Percentiles rank a stretch among this genome's conserved stretches.
Conservation (phyloP, 2,113 vertebrate genomes). For the Pangasianodon gigas region DNA sequence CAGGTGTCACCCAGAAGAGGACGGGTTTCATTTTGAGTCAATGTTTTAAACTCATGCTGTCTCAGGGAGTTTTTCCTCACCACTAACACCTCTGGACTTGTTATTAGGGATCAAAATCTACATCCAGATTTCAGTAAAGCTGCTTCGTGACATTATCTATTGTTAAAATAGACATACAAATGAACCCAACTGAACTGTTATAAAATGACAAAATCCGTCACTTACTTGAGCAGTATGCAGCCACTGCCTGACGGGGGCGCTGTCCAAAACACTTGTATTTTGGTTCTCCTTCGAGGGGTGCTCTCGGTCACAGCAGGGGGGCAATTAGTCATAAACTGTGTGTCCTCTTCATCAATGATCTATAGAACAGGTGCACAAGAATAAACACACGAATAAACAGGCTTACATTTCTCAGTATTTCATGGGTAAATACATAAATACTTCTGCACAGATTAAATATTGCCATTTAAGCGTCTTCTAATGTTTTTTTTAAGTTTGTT, state of each 20-base stretch:
- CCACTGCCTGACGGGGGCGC: conserved; percentile 87
- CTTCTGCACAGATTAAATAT: not conserved
- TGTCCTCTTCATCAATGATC: conserved; percentile 98
- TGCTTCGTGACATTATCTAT: too few relatives aligned
- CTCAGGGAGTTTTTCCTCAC: too few relatives aligned
- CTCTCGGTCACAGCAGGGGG: conserved; percentile 94
- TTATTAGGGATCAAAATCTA: too few relatives aligned
- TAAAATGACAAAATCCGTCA: conserved; percentile 25
- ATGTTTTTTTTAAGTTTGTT: not conserved
- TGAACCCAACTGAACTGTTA: not conserved
- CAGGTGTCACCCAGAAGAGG: too few relatives aligned
- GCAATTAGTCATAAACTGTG: conserved; percentile 97
- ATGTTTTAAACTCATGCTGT: too few relatives aligned
- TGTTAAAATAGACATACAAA: too few relatives aligned
- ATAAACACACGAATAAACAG: not conserved
- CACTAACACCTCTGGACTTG: too few relatives aligned
- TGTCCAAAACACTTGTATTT: conserved; percentile 95
- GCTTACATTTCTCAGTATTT: too few relatives aligned
- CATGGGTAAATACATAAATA: too few relatives aligned
- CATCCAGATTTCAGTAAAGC: too few relatives aligned
- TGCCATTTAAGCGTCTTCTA: not conserved
- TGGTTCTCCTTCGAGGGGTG: conserved; percentile 88
- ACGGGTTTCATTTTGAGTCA: too few relatives aligned
- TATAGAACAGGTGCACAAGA: conserved; percentile 61
- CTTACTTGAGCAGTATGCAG: conserved; percentile 92